phyloP scores from a whole-genome alignment of 2,888 invertebrate species.

The Volucella zonaria region DNA sequence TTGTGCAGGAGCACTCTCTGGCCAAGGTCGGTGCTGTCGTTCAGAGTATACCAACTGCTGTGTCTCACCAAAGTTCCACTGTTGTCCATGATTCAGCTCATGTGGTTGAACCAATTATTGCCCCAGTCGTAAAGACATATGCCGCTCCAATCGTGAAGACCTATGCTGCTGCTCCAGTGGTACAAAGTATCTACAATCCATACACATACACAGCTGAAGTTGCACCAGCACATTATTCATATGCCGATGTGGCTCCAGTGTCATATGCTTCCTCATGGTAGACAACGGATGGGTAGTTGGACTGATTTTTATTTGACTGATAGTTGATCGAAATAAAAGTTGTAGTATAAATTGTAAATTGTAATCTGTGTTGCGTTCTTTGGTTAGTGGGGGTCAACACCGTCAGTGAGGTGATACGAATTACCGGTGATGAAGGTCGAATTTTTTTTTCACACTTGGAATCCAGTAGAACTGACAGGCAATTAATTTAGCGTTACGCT shows the following conservation, averaged over 20 bases:
- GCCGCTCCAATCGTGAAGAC: constrained; percentile 66
- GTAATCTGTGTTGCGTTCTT: background rate
- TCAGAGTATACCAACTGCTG: constrained; percentile 83
- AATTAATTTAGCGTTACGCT: constrained; percentile 16
- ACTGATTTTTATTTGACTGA: constrained; percentile 37
- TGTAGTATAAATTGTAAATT: constrained; percentile 27
- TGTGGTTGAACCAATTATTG: constrained; percentile 78
- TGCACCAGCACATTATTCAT: constrained; percentile 42
- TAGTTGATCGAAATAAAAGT: constrained; percentile 36
- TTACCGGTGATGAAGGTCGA: constrained; percentile 16
- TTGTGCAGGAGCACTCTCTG: constrained; percentile 78
- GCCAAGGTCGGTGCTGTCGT: constrained; percentile 78
- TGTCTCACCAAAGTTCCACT: constrained; percentile 83
- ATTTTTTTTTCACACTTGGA: constrained; percentile 5
- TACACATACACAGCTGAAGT: constrained; percentile 20
- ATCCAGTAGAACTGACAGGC: background rate
- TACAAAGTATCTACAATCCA: constrained; percentile 61
- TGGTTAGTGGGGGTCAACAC: background rate
- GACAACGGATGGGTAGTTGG: background rate
- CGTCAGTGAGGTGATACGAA: background rate
- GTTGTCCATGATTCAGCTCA: constrained; percentile 81
- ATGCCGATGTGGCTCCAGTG: constrained; percentile 29
- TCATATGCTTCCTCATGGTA: constrained; percentile 52
- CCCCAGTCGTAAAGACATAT: constrained; percentile 77
- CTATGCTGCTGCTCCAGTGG: constrained; percentile 48